Evolutionary conservation across 2,113 vertebrate species (phyloP), one percentile per base, ranked within the genome.

Genomic region (Zingel zingel): DNA sequence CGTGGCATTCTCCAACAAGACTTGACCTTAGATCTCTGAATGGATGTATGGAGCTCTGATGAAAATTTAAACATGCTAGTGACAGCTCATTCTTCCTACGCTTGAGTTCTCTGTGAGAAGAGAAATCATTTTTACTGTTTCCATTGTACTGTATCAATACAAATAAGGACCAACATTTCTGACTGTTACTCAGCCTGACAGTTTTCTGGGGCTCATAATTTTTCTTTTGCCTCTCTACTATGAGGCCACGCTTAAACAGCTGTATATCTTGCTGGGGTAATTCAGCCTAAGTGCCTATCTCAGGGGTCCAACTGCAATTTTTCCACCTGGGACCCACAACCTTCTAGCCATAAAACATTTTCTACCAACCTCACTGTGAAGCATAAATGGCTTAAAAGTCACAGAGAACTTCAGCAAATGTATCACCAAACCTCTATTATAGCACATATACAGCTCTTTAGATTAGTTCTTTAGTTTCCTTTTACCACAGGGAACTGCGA

Each of bases 1-100:
- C 33, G 58, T 80, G 81, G 79, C 74, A 91, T 91, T 93, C 90
- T 88, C 88, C 76, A 89, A 83, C 91, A 90, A 18, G 79, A 79
- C 74, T 86, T 90, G 92, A 93, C 86, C 90, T 91, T 83, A 79
- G 82, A 84, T 76, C 86, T 76, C 56, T 80, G 72, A 80, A 77
- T 62, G 68, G 85, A 91, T 89, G 70, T 84, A 71, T 65, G 43
- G 75, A 45, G 18, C 50, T 51, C 51, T 85, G 82, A 91, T 94
- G 82, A 87, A 87, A 90, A 88, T 86, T 89, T 90, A 86, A 93
- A 85, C 86, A 80, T 73, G 69, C 76, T 79, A 27, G 61, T 56
- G 61, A 56, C 77, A 77, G 57, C 64, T 66, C 74, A 76, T 16
- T 57, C 76, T 39, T 74, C 10, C 45, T 33, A 63, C 33, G 25